Evolutionary conservation across 64 coral and sea anemone species (phyloP).

Genomic region (Acropora yongei): DNA sequence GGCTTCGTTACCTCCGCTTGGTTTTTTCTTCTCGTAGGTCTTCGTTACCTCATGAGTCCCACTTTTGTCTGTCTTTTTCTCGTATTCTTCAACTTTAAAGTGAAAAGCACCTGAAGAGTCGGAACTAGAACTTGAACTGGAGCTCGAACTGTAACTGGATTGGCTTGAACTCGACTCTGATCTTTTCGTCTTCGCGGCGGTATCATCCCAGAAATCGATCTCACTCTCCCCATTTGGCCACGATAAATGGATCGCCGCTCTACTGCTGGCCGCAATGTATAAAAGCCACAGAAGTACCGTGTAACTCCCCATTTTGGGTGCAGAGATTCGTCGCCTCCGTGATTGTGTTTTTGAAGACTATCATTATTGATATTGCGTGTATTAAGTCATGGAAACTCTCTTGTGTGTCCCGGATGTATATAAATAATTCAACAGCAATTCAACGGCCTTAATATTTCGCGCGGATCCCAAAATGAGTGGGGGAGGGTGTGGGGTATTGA

Average conservation of each 20-base stretch:
- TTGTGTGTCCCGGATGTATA: conserved; percentile 21
- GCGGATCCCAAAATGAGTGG: too few relatives aligned
- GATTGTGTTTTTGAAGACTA: neutral
- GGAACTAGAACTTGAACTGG: conserved; percentile 6
- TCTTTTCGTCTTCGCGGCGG: neutral
- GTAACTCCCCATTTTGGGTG: neutral
- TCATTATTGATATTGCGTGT: neutral
- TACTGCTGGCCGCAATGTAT: neutral
- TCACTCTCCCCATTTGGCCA: neutral
- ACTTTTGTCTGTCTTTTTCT: conserved; percentile 20
- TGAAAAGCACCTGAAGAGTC: conserved; percentile 1
- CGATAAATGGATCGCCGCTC: neutral
- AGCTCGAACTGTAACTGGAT: conserved; percentile 14
- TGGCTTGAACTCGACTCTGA: neutral
- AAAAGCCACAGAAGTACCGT: neutral
- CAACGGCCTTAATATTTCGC: too few relatives aligned
- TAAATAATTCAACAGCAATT: too few relatives aligned
- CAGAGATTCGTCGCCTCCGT: too few relatives aligned
- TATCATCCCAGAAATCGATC: conserved; percentile 6
- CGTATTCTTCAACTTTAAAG: conserved; percentile 24
- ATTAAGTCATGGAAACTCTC: conserved; percentile 40
- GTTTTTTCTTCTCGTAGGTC: conserved; percentile 16
- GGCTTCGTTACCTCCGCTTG: conserved; percentile 15
- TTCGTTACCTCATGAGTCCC: conserved; percentile 39
- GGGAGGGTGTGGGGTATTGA: too few relatives aligned